Evolutionary conservation across 2,113 vertebrate species (phyloP).

Genomic region (human (Homo sapiens)): GRCh38 chr6:13795501-13796000

Average conservation of each 20-base stretch:
- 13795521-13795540: neutral
- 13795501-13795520: neutral
- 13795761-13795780: too few species aligned
- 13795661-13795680: neutral
- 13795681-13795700: too few species aligned
- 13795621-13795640: neutral
- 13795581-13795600: neutral
- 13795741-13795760: too few species aligned
- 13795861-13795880: too few species aligned
- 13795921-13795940: neutral
- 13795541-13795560: neutral
- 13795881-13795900: too few species aligned
- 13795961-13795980: neutral
- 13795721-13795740: too few species aligned
- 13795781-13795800: too few species aligned
- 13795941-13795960: neutral
- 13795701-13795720: too few species aligned
- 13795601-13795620: neutral
- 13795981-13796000: neutral
- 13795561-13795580: rapidly evolving
- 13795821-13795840: too few species aligned
- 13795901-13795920: neutral
- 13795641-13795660: neutral
- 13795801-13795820: too few species aligned
- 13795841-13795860: too few species aligned